A percentile compares a stretch with the other conserved stretches of the same genome.
Conservation (phyloP, 2,888 invertebrate species). For the Pristionchus entomophagus region DNA sequence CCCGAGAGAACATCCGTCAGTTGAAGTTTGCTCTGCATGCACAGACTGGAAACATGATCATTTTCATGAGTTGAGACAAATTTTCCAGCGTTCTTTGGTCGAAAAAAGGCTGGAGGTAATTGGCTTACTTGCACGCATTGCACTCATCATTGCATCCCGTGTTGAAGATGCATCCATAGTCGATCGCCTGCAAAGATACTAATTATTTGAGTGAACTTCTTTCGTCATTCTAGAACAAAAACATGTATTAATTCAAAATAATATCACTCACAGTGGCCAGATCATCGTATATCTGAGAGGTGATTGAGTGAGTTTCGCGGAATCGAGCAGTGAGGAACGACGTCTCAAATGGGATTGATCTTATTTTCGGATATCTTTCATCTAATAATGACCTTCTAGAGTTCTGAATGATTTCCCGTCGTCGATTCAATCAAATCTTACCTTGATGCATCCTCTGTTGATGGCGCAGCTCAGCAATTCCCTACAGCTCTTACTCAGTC, state of each 20-base stretch:
- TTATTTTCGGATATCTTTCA: no score
- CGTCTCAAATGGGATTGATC: background rate
- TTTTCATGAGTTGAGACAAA: background rate
- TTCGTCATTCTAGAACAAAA: background rate
- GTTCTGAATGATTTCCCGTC: background rate
- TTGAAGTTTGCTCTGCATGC: constrained; percentile 33
- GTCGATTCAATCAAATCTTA: background rate
- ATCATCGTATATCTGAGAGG: constrained; percentile 34
- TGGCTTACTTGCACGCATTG: constrained; percentile 9
- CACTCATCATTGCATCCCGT: constrained; percentile 42
- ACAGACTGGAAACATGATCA: constrained; percentile 11
- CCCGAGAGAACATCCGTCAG: constrained; percentile 39
- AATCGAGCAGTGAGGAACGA: constrained; percentile 13
- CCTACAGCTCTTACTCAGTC: constrained; percentile 35
- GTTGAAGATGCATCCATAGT: constrained; percentile 48
- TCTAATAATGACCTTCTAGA: background rate
- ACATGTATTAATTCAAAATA: background rate
- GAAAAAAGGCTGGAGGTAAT: background rate
- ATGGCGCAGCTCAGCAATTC: constrained; percentile 39
- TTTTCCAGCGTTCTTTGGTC: no score
- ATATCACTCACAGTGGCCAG: constrained; percentile 1
- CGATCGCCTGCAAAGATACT: background rate
- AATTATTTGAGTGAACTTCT: background rate
- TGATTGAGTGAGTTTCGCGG: background rate
- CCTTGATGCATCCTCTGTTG: constrained; percentile 31